Percentiles rank a stretch among this genome's conserved stretches.
Evolutionary conservation across 2,888 invertebrate genomes (phyloP).

Genomic region (Chrysodeixis includens): DNA sequence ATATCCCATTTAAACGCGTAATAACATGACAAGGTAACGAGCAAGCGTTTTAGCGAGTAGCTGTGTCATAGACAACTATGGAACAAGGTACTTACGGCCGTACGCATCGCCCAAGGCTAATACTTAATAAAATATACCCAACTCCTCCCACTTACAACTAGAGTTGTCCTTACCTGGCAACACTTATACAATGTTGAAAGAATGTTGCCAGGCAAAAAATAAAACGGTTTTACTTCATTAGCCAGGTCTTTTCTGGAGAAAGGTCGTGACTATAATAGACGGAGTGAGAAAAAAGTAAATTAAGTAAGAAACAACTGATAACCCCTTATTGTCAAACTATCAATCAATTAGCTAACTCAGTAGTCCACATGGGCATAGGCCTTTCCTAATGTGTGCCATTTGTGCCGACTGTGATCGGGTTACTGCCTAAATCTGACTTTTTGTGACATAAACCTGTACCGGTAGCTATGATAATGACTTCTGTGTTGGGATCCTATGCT

Average conservation of each 20-base stretch:
- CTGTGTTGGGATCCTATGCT: no score
- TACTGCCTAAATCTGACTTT: no score
- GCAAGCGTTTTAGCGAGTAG: slow-evolving; percentile 39
- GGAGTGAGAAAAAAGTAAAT: not conserved
- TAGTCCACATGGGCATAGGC: no score
- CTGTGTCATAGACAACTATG: slow-evolving; percentile 44
- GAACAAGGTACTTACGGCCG: slow-evolving; percentile 42
- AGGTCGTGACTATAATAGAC: not conserved
- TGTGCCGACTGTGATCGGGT: no score
- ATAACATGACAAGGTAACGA: slow-evolving; percentile 43
- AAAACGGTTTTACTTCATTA: not conserved
- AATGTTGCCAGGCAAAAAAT: slow-evolving; percentile 7
- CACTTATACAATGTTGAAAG: slow-evolving; percentile 18
- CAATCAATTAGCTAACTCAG: no score
- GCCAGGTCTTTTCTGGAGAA: not conserved
- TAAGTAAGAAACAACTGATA: no score
- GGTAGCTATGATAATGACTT: no score
- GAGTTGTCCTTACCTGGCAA: slow-evolving; percentile 47
- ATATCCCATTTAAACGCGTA: slow-evolving; percentile 16
- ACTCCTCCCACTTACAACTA: slow-evolving; percentile 41
- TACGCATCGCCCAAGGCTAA: slow-evolving; percentile 33
- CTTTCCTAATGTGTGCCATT: no score
- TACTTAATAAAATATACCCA: slow-evolving; percentile 33
- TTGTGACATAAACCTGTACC: no score
- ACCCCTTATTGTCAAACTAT: no score